Evolutionary conservation across 2,888 invertebrate species (phyloP).

Genomic region (Antheraea assamensis): DNA sequence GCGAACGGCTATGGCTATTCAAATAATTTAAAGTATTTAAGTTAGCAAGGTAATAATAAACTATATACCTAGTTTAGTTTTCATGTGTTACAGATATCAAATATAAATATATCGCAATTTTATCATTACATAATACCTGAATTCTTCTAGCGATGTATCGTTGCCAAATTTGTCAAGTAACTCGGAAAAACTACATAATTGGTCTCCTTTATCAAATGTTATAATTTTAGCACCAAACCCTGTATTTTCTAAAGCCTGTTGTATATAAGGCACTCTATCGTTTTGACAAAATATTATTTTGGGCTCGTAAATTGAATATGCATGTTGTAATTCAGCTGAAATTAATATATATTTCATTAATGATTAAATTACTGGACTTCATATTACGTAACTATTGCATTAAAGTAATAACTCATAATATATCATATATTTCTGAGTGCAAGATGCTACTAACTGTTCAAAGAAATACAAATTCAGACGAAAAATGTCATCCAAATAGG

Average conservation of each 20-base stretch:
- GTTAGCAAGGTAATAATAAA: too few species aligned
- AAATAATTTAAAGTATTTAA: too few species aligned
- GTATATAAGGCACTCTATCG: conserved; percentile 41
- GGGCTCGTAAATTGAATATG: conserved; percentile 42
- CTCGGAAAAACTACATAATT: conserved; percentile 36
- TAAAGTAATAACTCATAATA: too few species aligned
- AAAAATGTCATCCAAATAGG: too few species aligned
- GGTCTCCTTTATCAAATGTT: conserved; percentile 46
- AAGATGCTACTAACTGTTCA: too few species aligned
- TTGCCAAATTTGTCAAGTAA: conserved; percentile 41
- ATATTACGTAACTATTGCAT: background rate
- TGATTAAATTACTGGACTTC: background rate
- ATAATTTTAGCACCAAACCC: conserved; percentile 40
- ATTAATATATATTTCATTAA: conserved; percentile 18
- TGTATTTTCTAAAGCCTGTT: conserved; percentile 34
- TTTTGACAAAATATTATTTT: conserved; percentile 55
- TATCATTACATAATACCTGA: too few species aligned
- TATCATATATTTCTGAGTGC: too few species aligned
- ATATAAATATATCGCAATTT: too few species aligned
- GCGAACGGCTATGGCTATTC: too few species aligned
- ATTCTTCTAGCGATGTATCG: conserved; percentile 35
- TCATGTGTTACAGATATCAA: too few species aligned
- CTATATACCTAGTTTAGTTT: too few species aligned
- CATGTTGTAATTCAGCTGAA: conserved; percentile 46
- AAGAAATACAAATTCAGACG: too few species aligned